Percentiles rank a stretch among this genome's conserved stretches.
phyloP scores from a whole-genome alignment of 2,888 invertebrate species.

The Azorinus chamasolen region DNA sequence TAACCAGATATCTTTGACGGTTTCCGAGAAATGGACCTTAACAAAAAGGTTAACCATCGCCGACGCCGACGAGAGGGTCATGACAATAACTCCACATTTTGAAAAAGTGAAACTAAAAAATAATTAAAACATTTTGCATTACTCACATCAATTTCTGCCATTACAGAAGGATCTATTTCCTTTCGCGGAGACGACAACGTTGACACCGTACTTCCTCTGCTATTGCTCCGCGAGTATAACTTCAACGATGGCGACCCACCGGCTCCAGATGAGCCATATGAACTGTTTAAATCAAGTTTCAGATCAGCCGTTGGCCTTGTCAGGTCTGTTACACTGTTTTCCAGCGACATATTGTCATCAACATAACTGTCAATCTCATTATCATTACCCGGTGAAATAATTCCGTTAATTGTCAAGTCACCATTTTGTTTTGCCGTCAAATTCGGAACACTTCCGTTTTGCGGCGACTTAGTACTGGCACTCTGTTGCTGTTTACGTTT shows the following conservation, averaged over 20 bases:
- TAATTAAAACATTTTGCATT: neutral
- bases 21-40: too few species aligned
- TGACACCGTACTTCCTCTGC: slow-evolving; percentile 40
- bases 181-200: slow-evolving; percentile 61
- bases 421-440: slow-evolving; percentile 38
- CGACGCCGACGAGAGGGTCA: too few species aligned
- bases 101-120: too few species aligned
- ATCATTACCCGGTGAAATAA: slow-evolving; percentile 2
- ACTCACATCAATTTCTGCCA: slow-evolving; percentile 81
- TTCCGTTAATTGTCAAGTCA: slow-evolving; percentile 34
- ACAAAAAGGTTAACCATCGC: too few species aligned
- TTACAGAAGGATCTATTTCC: slow-evolving; percentile 75
- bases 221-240: slow-evolving; percentile 53
- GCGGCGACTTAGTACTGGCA: slow-evolving; percentile 22
- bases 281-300: slow-evolving; percentile 38
- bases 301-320: slow-evolving; percentile 55
- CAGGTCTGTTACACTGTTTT: slow-evolving; percentile 60
- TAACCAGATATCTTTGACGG: too few species aligned
- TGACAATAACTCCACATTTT: too few species aligned
- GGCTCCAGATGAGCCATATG: slow-evolving; percentile 24
- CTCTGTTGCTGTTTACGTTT: slow-evolving; percentile 54
- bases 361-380: slow-evolving; percentile 23
- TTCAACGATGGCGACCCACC: slow-evolving; percentile 47
- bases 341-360: slow-evolving; percentile 42
- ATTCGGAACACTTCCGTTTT: slow-evolving; percentile 47